Conservation (phyloP, 2,888 invertebrate genomes). For the Lycaena phlaeas region DNA sequence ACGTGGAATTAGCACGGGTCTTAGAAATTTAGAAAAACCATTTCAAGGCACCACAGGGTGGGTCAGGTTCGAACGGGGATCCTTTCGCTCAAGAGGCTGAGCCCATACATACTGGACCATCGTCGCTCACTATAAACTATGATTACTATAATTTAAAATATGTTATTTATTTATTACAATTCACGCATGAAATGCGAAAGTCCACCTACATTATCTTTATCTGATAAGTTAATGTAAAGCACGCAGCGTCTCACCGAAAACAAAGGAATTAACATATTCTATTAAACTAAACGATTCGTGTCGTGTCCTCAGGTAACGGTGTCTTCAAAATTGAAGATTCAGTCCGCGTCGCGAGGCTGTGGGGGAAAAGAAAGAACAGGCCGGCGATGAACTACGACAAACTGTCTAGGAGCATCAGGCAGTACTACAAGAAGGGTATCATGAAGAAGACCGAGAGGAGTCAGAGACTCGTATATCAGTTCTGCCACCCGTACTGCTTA, state of each 20-base stretch:
- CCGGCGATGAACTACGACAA: conserved; percentile 99
- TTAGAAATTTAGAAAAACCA: too few relatives aligned
- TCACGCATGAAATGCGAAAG: too few relatives aligned
- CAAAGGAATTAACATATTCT: conserved; percentile 17
- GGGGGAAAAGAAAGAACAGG: conserved; percentile 98
- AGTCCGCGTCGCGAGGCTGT: conserved; percentile 95
- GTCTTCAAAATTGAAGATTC: conserved; percentile 99
- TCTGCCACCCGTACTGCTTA: conserved; percentile 94
- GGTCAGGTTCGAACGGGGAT: too few relatives aligned
- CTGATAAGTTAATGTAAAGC: background rate
- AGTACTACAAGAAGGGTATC: conserved; percentile 99
- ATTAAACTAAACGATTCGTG: conserved; percentile 16
- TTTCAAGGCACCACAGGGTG: too few relatives aligned
- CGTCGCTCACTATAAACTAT: too few relatives aligned
- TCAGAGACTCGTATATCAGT: conserved; percentile 98
- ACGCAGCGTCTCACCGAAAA: conserved; percentile 2
- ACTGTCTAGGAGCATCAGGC: conserved; percentile 95
- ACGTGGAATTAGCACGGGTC: too few relatives aligned
- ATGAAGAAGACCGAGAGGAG: conserved; percentile 99
- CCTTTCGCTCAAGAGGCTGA: too few relatives aligned
- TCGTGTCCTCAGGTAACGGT: conserved; percentile 76
- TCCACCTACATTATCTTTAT: background rate
- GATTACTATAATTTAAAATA: too few relatives aligned
- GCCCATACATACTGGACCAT: too few relatives aligned
- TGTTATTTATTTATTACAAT: background rate